Evolutionary conservation across 2,797 vertebrate species (phyloP), one percentile per base, ranked within the genome.

Genomic region (Hybognathus amarus): DNA sequence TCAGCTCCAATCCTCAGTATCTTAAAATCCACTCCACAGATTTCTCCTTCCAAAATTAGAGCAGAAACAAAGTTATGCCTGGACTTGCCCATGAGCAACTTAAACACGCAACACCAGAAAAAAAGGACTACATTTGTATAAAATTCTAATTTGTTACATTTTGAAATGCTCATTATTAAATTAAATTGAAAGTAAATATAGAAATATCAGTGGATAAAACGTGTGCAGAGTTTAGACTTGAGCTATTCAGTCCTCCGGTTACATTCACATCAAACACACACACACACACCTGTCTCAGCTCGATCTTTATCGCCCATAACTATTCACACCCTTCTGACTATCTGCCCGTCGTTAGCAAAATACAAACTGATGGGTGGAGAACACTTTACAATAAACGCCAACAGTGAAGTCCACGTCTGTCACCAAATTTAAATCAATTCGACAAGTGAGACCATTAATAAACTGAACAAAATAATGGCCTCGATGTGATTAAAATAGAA

Each of bases 361-460:
- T 83, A 80, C 85, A 82, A 85, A 85, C 81, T 77, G 80, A 85
- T 85, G 85, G 80, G 85, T 85, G 85, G 87, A 81, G 83, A 87
- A 87, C 61, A 73, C 18, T 24, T 79, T 54, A 63, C 79, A 74
- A 82, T 83, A 77, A 71, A 83, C 17, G 38, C 33, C 71, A 33
- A 27, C 13, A 79, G 13, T 36, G 27, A 18, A 18, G 6, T 54
- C 77, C 70, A 76, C 33, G 47, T 77, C 85, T 86, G 42, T 76
- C 78, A 40, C 79, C 56, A 82, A 59, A 36, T 9, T 68, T 38
- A 73, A 70, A 64, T 61, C 18, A 6, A 20, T 67, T 20, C 40
- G 15, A 70, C 69, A 24, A 52, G 24, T 33, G 40, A 42, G 61
- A 45, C 8, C 1, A 12, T 20, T 18, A n/a, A 30, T 68, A 71